Base-by-base conservation (phyloP, 2,797 vertebrate species). In the Onychomys leucogaster region DNA sequence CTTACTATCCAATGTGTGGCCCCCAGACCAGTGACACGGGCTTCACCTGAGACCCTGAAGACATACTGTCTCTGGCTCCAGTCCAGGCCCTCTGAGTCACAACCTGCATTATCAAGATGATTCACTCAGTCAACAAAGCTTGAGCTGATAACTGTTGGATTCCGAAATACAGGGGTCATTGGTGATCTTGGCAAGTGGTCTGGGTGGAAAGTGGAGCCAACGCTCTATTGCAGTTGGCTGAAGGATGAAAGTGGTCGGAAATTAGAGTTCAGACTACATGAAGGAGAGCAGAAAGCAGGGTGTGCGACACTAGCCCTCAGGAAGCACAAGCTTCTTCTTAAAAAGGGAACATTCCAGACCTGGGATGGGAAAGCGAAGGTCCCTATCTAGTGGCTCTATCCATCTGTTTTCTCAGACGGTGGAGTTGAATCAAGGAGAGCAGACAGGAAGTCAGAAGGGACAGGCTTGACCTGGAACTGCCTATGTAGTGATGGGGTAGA, bases 101-200 rank as follows among this genome's bases (percentile, higher is more conserved):
- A 80, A 76, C 41, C 76, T 76, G 25, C 21, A 67, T n/a, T 92
- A 65, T 46, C 71, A 32, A 92, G 81, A 61, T 90, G 63, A 90
- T 63, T 80, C 59, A 65, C 25, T 27, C 49, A 19, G 13, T 78
- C 67, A 82, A 63, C 84, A 87, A 61, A 88, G 43, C 89, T 43
- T 83, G 93, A 89, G 67, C 83, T 67, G 52, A 93, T 87, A 59
- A 83, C 69, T 27, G 2, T 0, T 34, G 17, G 75, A 80, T 61
- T n/a, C 93, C 34, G n/a, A 80, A 82, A 63, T 55, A 46, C 12
- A 41, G 87, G 65, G 67, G 78, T 85, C 75, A 71, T 0, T 91
- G 83, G 83, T 94, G 94, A 96, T 37, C 85, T 25, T 46, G 89
- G 71, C 37, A 55, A 88, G 49, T 37, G 17, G 73, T 29, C 23